Conservation (phyloP, 92 coral and sea anemone species). For the Zoanthus sansibaricus region DNA sequence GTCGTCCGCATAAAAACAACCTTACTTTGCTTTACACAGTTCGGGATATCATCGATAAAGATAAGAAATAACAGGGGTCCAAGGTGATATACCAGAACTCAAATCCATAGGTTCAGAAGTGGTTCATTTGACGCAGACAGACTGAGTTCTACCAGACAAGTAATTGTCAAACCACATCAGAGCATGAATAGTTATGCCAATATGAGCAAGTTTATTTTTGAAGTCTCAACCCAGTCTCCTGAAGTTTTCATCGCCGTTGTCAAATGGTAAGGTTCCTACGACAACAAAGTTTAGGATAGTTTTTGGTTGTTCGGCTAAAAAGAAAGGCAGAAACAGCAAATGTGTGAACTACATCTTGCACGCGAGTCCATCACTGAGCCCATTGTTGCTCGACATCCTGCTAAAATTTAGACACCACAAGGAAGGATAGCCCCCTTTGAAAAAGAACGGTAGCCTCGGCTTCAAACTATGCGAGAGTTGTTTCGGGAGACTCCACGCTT, state of each 20-base stretch:
- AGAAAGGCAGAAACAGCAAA: not conserved
- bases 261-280: not conserved
- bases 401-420: not conserved
- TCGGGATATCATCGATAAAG: not conserved
- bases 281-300: not conserved
- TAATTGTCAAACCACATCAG: conserved; percentile 53
- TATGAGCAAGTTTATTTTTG: conserved; percentile 38
- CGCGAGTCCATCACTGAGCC: not conserved
- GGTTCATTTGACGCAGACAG: conserved; percentile 17
- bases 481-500: too few species aligned
- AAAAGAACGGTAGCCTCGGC: too few species aligned
- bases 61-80: not conserved
- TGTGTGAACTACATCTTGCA: not conserved
- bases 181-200: conserved; percentile 56
- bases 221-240: not conserved
- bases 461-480: too few species aligned
- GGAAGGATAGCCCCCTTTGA: not conserved
- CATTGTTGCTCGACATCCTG: not conserved
- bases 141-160: conserved; percentile 30
- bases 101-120: conserved; percentile 17
- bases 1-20: conserved; percentile 4
- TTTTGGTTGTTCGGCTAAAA: not conserved
- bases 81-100: not conserved
- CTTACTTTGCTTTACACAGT: conserved; percentile 13
- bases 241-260: not conserved